Percentiles rank a stretch among this genome's conserved stretches.
These are phyloP conservation scores for Zaprionus taronus DNA, from an alignment of 1,140 invertebrate species.

Conservation along the genomic window DNA sequence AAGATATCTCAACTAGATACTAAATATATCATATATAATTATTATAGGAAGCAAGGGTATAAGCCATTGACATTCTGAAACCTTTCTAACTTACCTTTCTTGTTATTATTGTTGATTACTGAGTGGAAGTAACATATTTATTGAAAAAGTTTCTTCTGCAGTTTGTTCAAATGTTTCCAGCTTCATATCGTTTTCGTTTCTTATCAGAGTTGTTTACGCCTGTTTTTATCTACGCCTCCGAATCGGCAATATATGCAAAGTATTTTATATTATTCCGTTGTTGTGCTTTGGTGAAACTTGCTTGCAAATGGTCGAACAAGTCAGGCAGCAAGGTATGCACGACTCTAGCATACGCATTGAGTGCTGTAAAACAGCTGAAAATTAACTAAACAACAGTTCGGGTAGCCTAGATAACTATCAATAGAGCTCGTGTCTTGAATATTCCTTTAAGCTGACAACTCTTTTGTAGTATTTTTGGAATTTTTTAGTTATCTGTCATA, in stretches of 20 bases:
- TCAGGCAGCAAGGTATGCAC: background rate
- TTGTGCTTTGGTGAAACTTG: conserved; percentile 16
- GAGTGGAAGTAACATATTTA: background rate
- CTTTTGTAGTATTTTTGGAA: background rate
- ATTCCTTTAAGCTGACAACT: background rate
- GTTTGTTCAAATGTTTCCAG: background rate
- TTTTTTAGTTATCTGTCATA: conserved; percentile 16
- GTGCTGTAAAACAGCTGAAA: background rate
- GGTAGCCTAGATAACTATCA: background rate
- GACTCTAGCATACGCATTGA: background rate
- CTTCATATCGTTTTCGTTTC: background rate
- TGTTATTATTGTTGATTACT: background rate
- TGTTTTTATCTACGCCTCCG: background rate
- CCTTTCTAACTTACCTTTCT: no score
- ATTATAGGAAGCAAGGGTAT: background rate
- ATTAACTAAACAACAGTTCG: background rate
- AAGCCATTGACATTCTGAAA: background rate
- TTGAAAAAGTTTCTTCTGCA: background rate
- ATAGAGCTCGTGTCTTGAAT: background rate
- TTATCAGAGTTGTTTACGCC: background rate
- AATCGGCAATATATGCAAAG: conserved; percentile 14
- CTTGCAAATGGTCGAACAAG: conserved; percentile 14
- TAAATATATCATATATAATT: no score
- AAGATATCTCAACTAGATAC: no score
- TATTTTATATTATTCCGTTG: background rate